Percentiles rank a stretch among this genome's conserved stretches.
These are phyloP conservation scores for Himalopsyche anomala DNA, from an alignment of 2,888 invertebrate species.

Conservation along the genomic window DNA sequence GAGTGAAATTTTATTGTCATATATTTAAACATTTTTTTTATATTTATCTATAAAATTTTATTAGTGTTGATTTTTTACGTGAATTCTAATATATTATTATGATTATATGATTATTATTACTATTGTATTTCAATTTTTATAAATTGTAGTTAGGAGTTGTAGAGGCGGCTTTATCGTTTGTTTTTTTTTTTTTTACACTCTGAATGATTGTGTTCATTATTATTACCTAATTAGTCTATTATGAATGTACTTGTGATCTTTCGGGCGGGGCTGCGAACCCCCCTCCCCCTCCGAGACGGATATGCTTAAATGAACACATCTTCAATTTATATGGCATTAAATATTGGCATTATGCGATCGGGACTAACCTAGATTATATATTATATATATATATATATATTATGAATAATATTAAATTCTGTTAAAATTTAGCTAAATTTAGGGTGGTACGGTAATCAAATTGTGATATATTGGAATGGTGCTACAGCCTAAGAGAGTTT, in stretches of 20 bases:
- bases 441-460: conserved; percentile 79
- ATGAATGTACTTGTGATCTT: conserved; percentile 61
- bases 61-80: conserved; percentile 79
- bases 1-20: conserved; percentile 77
- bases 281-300: conserved; percentile 48
- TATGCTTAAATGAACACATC: conserved; percentile 69
- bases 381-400: conserved; percentile 68
- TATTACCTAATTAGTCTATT: conserved; percentile 64
- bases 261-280: conserved; percentile 45
- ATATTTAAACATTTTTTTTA: conserved; percentile 76
- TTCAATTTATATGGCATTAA: conserved; percentile 69
- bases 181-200: conserved; percentile 56
- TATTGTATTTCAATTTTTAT: conserved; percentile 58
- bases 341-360: conserved; percentile 78
- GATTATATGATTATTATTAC: conserved; percentile 51
- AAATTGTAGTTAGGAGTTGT: conserved; percentile 58
- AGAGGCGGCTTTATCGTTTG: conserved; percentile 65
- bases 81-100: conserved; percentile 66
- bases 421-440: conserved; percentile 79
- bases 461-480: conserved; percentile 80
- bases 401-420: conserved; percentile 78
- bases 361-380: conserved; percentile 79
- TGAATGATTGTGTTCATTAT: conserved; percentile 65
- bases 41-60: conserved; percentile 72
- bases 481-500: conserved; percentile 69